Evolutionary conservation across 2,113 vertebrate genomes (phyloP), one percentile per base, ranked within the genome.

Genomic region (Actenoides lindsayi): DNA sequence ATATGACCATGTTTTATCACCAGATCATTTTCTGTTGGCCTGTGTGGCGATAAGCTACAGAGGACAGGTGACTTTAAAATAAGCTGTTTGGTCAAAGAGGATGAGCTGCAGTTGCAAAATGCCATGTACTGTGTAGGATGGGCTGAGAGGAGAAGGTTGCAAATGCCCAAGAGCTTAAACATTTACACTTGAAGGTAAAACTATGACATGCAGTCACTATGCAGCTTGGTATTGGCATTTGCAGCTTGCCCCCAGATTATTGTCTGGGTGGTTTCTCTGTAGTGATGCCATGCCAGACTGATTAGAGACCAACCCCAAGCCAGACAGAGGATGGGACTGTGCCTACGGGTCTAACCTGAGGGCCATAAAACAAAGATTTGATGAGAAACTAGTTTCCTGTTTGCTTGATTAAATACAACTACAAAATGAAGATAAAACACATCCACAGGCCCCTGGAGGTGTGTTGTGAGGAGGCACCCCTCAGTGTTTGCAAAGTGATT

Each of bases 101-200:
- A 54, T 78, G 76, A 93, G 28, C 60, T 90, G 53, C 0, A 4
- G 31, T 33, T 91, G 51, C 51, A 54, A 87, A 95, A 89, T 73
- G 65, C 33, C 23, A 21, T 41, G 44, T 33, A 31, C 25, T 31
- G 27, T 77, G 42, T 37, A 68, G 41, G 48, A n/a, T 3, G 14
- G 56, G 57, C 53, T 75, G 60, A 90, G 67, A 89, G 39, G 16
- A 83, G 41, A 86, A 76, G 60, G 51, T 5, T 93, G 42, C 50
- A 76, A 69, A 89, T 53, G 37, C 44, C 41, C 37, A 82, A 65
- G 65, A 81, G 70, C 62, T 92, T 69, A 83, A 92, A 81, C 24
- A 78, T 71, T 94, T 93, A 51, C n/a, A n/a, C n/a, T 79, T 75
- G 41, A 68, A 81, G 31, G 64, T 79, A 94, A 57, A 96, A 56